Base-by-base conservation (phyloP, 2,113 vertebrate genomes). In the Hyperopisus bebe region DNA sequence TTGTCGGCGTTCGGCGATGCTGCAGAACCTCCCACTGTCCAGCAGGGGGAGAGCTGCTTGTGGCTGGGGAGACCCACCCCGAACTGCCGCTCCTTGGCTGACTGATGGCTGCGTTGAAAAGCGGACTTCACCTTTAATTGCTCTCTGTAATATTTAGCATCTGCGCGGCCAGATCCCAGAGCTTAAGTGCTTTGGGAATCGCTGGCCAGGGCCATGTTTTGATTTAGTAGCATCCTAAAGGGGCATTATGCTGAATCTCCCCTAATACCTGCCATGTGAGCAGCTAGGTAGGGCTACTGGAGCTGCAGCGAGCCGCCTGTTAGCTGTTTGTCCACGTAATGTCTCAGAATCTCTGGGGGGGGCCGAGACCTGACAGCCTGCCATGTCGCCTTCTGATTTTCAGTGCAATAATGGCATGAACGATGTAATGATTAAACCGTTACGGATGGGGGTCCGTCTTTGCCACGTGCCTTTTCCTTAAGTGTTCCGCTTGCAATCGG, bases 41-140 rank as follows among this genome's bases (percentile, higher is more conserved):
- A 39, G 74, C 74, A 80, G 35, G 74, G 74, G 74, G 74, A 35
- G 74, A 19, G 17, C 35, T 7, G 11, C 74, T 27, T 42, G 17
- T 11, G 74, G 31, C 74, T 19, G 35, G 74, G 35, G 74, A 80
- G 35, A 93, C 92, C 93, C 93, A 85, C 89, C 93, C 92, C 89
- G 82, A 92, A 90, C 91, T 15, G 83, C 86, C 89, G 91, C 90
- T 87, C 91, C 91, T 87, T 90, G 48, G 90, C 80, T 93, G 92
- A 95, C 95, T 94, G 92, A 95, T 91, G 90, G 91, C 82, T 82
- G 91, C 15, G 92, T 91, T 93, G 93, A 94, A 94, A 94, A 92
- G 89, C 91, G 90, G 90, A 91, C 92, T 94, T 94, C 93, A 94
- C 94, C 93, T 94, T 95, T 93, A 94, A 93, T 94, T 93, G 92